phyloP scores from a whole-genome alignment of 1,140 invertebrate species.

The Pectinophora gossypiella region DNA sequence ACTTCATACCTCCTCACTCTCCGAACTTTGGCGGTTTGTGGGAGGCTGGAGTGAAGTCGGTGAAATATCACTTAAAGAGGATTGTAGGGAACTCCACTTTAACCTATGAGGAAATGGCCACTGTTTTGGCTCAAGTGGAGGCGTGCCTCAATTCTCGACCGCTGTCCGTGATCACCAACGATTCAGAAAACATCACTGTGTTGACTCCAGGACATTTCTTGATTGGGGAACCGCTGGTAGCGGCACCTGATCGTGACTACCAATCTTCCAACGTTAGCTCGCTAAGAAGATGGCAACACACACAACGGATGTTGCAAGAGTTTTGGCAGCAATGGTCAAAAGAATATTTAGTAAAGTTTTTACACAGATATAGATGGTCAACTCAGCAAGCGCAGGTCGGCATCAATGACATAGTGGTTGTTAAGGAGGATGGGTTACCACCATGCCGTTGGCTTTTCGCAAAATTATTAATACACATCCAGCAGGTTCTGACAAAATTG shows the following conservation, averaged over 20 bases:
- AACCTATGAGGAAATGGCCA: not conserved
- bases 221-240: slow-evolving; percentile 26
- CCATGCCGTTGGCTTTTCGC: not conserved
- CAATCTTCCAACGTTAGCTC: not conserved
- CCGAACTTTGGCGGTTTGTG: no score
- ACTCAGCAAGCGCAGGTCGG: not conserved
- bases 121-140: not conserved
- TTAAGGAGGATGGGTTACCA: not conserved
- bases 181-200: not conserved
- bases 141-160: no score
- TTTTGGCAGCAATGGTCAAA: no score
- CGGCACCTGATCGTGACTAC: not conserved
- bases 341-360: not conserved
- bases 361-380: not conserved
- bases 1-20: no score
- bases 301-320: not conserved
- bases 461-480: not conserved
- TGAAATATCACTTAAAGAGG: no score
- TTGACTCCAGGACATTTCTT: slow-evolving; percentile 42
- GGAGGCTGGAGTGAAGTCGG: no score
- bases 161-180: not conserved
- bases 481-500: slow-evolving; percentile 2
- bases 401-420: not conserved
- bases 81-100: no score
- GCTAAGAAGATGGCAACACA: not conserved